Evolutionary conservation across 2,113 vertebrate genomes (phyloP).

Genomic region (Vombatus ursinus): DNA sequence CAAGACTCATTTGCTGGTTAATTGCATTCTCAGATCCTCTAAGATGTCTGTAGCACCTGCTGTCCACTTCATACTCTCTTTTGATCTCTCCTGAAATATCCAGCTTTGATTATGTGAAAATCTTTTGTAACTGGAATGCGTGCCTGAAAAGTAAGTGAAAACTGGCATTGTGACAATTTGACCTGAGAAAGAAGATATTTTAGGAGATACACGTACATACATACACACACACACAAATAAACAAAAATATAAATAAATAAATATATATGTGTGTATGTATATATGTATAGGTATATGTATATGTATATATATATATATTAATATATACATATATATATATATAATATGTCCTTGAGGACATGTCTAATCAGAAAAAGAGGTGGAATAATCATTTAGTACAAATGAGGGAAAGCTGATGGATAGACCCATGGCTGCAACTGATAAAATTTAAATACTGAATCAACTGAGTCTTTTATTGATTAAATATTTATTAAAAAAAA

Average conservation of each 20-base stretch:
- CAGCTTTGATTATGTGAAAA: conserved; percentile 85
- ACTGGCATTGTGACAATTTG: conserved; percentile 65
- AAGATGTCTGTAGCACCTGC: conserved; percentile 84
- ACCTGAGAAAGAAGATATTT: conserved; percentile 58
- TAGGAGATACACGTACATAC: neutral
- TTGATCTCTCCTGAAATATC: conserved; percentile 85
- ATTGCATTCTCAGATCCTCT: conserved; percentile 86
- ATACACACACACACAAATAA: too few relatives aligned
- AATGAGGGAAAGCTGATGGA: neutral
- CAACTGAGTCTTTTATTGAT: neutral
- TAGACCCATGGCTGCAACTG: neutral
- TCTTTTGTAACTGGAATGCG: conserved; percentile 76
- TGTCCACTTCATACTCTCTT: conserved; percentile 84
- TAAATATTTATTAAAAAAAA: neutral
- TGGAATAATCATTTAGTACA: neutral
- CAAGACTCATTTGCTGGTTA: conserved; percentile 87
- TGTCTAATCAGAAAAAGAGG: neutral
- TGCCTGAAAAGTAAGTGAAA: conserved; percentile 81
- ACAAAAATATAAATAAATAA: too few relatives aligned
- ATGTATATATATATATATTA: neutral
- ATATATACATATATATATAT: neutral
- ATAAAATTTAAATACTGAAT: neutral
- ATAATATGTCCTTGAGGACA: neutral
- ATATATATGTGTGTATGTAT: too few relatives aligned
- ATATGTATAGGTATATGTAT: too few relatives aligned